Conservation (phyloP, 2,113 vertebrate species). For the Psophia crepitans region DNA sequence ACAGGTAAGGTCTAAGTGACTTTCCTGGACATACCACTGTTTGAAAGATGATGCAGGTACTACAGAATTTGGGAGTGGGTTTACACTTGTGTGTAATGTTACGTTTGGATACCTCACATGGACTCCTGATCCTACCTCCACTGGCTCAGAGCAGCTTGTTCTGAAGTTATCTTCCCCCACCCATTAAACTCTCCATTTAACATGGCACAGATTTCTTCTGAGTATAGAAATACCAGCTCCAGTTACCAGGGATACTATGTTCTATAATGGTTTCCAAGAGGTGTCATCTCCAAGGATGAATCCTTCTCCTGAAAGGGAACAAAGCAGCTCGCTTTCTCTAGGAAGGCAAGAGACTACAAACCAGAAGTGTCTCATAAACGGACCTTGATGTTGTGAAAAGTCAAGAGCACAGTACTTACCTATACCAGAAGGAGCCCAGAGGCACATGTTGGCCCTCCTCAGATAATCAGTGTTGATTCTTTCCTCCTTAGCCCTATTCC, state of each 20-base stretch:
- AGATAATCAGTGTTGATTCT: not conserved
- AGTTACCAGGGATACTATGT: conserved; percentile 59
- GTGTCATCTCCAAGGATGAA: conserved; percentile 20
- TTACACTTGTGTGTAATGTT: not conserved
- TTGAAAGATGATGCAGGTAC: not conserved
- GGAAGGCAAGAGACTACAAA: not conserved
- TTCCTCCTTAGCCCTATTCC: not conserved
- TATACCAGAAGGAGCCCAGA: not conserved
- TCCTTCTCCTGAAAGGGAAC: not conserved
- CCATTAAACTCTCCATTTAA: not conserved
- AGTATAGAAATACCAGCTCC: conserved; percentile 21
- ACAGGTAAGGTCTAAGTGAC: not conserved
- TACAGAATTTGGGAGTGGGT: not conserved
- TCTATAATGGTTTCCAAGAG: conserved; percentile 27
- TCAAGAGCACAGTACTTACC: not conserved
- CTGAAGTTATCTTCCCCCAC: not conserved
- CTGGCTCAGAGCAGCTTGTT: not conserved
- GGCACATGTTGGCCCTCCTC: not conserved
- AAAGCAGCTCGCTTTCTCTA: not conserved
- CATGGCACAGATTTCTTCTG: not conserved
- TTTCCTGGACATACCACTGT: not conserved
- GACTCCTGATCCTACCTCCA: not conserved
- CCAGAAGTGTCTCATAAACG: not conserved
- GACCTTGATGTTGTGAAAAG: not conserved
- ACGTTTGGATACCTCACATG: not conserved